Conservation (phyloP, 2,888 invertebrate species). For the Sinodicranocentrus sp. region DNA sequence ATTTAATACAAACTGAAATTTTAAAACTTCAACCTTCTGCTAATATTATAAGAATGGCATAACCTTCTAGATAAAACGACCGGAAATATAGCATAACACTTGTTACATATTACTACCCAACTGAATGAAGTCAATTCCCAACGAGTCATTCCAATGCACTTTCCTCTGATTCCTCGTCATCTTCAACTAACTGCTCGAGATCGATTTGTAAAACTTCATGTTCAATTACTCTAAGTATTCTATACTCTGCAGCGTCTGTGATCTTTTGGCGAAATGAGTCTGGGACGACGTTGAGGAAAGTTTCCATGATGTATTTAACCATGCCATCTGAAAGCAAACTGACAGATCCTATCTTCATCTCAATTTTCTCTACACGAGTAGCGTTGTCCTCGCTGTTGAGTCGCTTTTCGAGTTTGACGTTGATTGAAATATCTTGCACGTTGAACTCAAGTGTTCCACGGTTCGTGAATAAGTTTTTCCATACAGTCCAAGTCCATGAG, state of each 20-base stretch:
- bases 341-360: constrained; percentile 90
- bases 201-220: constrained; percentile 82
- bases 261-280: constrained; percentile 92
- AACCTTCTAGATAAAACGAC: no score
- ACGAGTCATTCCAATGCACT: no score
- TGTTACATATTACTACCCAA: no score
- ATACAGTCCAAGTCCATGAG: constrained; percentile 52
- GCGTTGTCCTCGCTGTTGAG: constrained; percentile 80
- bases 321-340: constrained; percentile 90
- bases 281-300: constrained; percentile 88
- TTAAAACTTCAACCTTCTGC: no score
- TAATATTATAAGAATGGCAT: no score
- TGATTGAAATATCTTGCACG: constrained; percentile 74
- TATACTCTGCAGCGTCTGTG: constrained; percentile 89
- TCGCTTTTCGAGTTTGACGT: constrained; percentile 48
- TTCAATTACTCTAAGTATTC: constrained; percentile 86
- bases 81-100: no score
- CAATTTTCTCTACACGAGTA: constrained; percentile 85
- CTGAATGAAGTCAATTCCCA: no score
- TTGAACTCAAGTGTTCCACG: constrained; percentile 42
- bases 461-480: constrained; percentile 45
- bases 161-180: no score
- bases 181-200: constrained; percentile 86
- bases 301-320: constrained; percentile 89
- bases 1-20: no score